Base-by-base conservation (phyloP, 2,888 invertebrate species). In the Cerastoderma edule region DNA sequence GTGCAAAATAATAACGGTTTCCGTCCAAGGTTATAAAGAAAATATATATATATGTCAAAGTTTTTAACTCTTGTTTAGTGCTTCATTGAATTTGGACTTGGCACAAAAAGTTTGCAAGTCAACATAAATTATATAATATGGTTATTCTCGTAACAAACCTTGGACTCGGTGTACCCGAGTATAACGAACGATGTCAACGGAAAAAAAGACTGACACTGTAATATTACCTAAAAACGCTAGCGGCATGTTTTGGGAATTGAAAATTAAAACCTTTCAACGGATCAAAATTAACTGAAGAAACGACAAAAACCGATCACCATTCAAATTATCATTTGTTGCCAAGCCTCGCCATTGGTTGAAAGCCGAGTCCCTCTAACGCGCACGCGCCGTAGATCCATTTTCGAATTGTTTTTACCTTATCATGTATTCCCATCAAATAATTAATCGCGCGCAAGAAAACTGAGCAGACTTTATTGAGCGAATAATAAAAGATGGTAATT, bases 401-500 rank as follows among this genome's bases (percentile, higher is more conserved):
- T n/a, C 50, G 33, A 69, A 63, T 69, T 63, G 60, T 69, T 69
- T 35, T 60, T 30, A 24, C 46, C 28, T 48, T 69, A 69, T 60
- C 69, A 22, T 19, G 28, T 32, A 24, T 28, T 63, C 33, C 27
- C 46, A 69, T 69, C 63, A 69, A 46, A 65, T 48, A 71, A 67
- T 71, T 67, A 71, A 60, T 60, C 60, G 33, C 35, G 39, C 39
- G 39, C 60, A 60, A 60, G 60, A 60, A 60, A 60, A 60, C 39
- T 60, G 60, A 60, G 60, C 60, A 60, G 4, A 39, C n/a, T 60
- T 60, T 60, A 60, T 60, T 57, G 60, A 22, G 22, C 6, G 39
- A 60, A 60, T 60, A n/a, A 56, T 39, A 60, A 60, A 60, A 53
- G 50, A 54, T 32, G 53, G 69, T 46, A 50, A 50, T 70, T 67